Evolutionary conservation across 2,113 vertebrate genomes (phyloP).

Genomic region (Apistogramma diplotaenia): DNA sequence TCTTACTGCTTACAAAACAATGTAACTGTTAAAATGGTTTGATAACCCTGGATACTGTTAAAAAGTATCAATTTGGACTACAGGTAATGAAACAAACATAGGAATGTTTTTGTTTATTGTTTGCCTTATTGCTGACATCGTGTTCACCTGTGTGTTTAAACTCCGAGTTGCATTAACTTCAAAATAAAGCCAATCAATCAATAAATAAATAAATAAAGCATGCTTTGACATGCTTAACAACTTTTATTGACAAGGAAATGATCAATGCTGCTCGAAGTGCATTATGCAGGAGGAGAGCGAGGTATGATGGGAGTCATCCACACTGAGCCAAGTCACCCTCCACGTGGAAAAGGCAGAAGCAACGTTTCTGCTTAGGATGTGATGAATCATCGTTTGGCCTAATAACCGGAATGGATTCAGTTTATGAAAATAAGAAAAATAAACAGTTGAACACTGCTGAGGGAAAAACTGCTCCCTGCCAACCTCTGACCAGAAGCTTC

Average conservation of each 20-base stretch:
- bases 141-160: slow-evolving; percentile 19
- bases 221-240: slow-evolving; percentile 37
- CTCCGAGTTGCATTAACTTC: slow-evolving; percentile 13
- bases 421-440: slow-evolving; percentile 38
- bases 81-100: background rate
- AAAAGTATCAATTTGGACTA: background rate
- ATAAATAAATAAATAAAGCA: no score
- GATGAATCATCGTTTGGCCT: slow-evolving; percentile 45
- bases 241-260: slow-evolving; percentile 42
- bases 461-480: background rate
- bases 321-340: background rate
- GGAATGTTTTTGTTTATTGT: background rate
- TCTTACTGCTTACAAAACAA: background rate
- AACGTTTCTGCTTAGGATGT: slow-evolving; percentile 24
- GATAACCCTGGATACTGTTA: background rate
- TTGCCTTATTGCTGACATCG: slow-evolving; percentile 18
- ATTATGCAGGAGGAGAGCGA: slow-evolving; percentile 35
- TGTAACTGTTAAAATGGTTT: background rate
- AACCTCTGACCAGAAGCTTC: slow-evolving; percentile 6
- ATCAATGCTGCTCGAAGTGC: slow-evolving; percentile 29
- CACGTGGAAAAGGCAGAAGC: slow-evolving; percentile 8
- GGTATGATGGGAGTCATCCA: slow-evolving; percentile 6
- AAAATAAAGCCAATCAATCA: slow-evolving; percentile 36
- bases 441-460: slow-evolving; percentile 29
- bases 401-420: slow-evolving; percentile 6